A percentile compares a stretch with the other conserved stretches of the same genome.
Conservation (phyloP, 2,113 vertebrate species). For the Hippocampus comes region DNA sequence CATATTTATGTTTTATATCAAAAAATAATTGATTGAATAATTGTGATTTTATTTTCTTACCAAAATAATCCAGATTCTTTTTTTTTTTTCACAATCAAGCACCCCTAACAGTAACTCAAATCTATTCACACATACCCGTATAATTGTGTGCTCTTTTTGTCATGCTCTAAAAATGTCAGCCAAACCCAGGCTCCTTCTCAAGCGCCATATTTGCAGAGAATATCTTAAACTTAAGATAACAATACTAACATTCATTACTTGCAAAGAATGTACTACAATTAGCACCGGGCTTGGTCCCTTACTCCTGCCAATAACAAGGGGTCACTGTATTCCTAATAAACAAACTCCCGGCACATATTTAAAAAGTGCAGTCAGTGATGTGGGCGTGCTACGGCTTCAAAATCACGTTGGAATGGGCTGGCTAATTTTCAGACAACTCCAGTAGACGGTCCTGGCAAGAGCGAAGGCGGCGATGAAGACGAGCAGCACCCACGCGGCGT, state of each 20-base stretch:
- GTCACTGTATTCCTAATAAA: background rate
- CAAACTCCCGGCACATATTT: background rate
- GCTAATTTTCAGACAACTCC: slow-evolving; percentile 71
- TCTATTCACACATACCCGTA: too few species aligned
- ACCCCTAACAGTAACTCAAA: too few species aligned
- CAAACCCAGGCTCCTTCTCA: too few species aligned
- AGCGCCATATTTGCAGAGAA: too few species aligned
- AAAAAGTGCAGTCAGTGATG: background rate
- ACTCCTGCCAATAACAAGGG: background rate
- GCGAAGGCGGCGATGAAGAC: slow-evolving; percentile 46
- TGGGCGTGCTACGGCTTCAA: slow-evolving; percentile 7
- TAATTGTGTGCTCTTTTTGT: too few species aligned
- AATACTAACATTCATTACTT: background rate
- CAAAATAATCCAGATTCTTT: too few species aligned
- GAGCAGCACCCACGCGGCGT: slow-evolving; percentile 59
- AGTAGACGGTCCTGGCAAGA: slow-evolving; percentile 59
- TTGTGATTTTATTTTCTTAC: too few species aligned
- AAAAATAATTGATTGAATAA: too few species aligned
- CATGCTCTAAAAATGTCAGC: too few species aligned
- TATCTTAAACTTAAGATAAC: too few species aligned
- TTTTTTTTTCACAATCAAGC: too few species aligned
- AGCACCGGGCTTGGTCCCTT: background rate
- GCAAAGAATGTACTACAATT: background rate
- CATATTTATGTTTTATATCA: too few species aligned
- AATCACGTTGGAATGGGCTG: slow-evolving; percentile 54